Evolutionary conservation across 2,797 vertebrate genomes (phyloP).

Genomic region (Salarias fasciatus): DNA sequence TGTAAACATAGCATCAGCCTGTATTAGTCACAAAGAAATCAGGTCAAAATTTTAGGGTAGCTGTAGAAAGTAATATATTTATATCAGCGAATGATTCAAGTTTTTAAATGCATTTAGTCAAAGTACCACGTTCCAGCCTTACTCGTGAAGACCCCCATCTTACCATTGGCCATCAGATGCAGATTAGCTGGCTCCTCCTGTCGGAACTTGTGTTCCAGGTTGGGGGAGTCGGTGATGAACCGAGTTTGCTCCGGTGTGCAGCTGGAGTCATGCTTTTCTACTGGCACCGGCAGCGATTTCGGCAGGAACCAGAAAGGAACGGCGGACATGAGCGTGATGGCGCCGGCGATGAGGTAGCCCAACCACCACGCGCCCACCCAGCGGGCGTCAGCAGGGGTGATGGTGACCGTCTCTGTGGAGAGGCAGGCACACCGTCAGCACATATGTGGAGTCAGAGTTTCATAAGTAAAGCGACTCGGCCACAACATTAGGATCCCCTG

Average conservation of each 20-base stretch:
- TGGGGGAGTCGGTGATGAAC: conserved; percentile 85
- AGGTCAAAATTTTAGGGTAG: neutral
- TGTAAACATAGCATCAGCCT: neutral
- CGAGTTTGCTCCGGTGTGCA: conserved; percentile 86
- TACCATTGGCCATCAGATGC: conserved; percentile 89
- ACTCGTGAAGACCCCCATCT: neutral
- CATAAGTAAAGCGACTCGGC: no score
- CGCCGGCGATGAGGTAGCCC: conserved; percentile 91
- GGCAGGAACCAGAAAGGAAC: conserved; percentile 96
- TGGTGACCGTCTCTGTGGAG: conserved; percentile 82
- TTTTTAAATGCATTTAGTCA: no score
- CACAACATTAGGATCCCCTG: no score
- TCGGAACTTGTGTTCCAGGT: conserved; percentile 74
- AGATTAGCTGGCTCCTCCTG: conserved; percentile 80
- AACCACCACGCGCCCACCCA: conserved; percentile 99
- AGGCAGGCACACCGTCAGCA: conserved; percentile 7
- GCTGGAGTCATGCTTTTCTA: conserved; percentile 77
- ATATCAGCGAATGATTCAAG: neutral
- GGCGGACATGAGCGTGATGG: conserved; percentile 86
- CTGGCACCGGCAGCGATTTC: conserved; percentile 82
- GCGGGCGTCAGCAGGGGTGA: conserved; percentile 87
- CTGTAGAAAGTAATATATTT: neutral
- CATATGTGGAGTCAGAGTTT: no score
- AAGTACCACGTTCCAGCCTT: no score
- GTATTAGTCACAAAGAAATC: neutral